Evolutionary conservation across 2,888 invertebrate genomes (phyloP), one percentile per base, ranked within the genome.

Genomic region (Macrophya alboannulata): DNA sequence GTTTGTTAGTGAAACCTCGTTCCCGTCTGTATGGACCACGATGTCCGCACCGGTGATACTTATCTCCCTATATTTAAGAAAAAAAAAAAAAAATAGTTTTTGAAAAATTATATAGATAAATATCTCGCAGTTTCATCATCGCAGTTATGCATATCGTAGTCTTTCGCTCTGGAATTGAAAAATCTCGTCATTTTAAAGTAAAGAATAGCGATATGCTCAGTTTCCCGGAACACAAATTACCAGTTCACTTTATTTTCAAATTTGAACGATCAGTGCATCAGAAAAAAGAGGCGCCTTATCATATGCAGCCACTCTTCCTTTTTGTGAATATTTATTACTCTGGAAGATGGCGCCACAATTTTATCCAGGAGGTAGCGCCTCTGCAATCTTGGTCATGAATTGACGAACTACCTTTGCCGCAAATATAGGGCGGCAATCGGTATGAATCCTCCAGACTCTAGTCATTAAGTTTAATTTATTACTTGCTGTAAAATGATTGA

Each of bases 1-100:
- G 88, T 92, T 92, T 55, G 92, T 92, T 86, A 92, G 55, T 0
- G 89, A 91, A 25, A 92, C 88, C 72, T 88, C 91, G 40, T 88
- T 90, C 10, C 86, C 85, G 9, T 90, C 90, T 4, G 91, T 88
- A 68, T 87, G 90, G 0, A 92, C 89, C 9, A 92, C 92, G 68
- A 92, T 87, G 72, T 90, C 90, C 25, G 92, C 88, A 17, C 92
- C 92, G 9, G 92, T 91, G 79, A 89, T 86, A 83, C 88, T 88
- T 76, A 90, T 85, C 88, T 92, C 92, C 83, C 92, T 92, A 87
- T 21, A 81, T 43, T 40, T 21, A 15, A 76, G 25, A 15, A 48
- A 37, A 25, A 15, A 48, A 37, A 31, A 48, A 76, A 10, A 12
- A 25, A 12, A 48, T 25, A 0, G 9, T 43, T 72, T 72, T n/a